Evolutionary conservation across 2,113 vertebrate genomes (phyloP).

Genomic region (Danionella cerebrum): DNA sequence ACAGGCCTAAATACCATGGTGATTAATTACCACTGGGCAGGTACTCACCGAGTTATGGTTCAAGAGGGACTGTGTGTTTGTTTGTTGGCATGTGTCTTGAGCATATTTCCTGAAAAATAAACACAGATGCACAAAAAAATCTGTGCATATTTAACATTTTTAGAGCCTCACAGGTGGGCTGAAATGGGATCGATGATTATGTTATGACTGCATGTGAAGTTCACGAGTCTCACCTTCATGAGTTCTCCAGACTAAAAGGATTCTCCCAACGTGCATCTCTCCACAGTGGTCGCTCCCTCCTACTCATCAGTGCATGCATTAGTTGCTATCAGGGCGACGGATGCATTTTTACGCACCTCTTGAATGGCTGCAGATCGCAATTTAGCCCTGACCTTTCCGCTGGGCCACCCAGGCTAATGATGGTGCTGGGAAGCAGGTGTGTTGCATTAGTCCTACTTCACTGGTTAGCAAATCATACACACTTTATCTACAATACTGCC

Average conservation of each 20-base stretch:
- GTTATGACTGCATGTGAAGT: constrained; percentile 20
- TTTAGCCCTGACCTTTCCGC: constrained; percentile 54
- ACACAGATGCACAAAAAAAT: too few species aligned
- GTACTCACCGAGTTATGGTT: constrained; percentile 68
- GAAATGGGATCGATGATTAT: constrained; percentile 22
- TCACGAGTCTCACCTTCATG: not conserved
- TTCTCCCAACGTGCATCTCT: constrained; percentile 28
- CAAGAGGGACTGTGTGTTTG: constrained; percentile 20
- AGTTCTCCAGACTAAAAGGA: constrained; percentile 5
- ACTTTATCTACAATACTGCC: constrained; percentile 6
- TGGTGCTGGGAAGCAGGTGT: constrained; percentile 61
- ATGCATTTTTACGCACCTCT: constrained; percentile 19
- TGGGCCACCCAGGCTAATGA: constrained; percentile 54
- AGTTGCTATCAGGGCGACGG: constrained; percentile 18
- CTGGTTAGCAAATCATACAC: constrained; percentile 6
- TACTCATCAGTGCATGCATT: constrained; percentile 15
- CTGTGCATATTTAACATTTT: not conserved
- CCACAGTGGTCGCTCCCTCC: not conserved
- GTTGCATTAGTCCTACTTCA: constrained; percentile 49
- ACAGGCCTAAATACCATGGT: constrained; percentile 97
- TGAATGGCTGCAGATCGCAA: constrained; percentile 39
- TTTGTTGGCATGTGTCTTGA: constrained; percentile 9
- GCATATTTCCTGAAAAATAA: constrained; percentile 17
- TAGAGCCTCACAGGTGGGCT: not conserved
- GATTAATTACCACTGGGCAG: constrained; percentile 94